Conservation (phyloP, 2,888 invertebrate genomes). For the Gari tellinella region DNA sequence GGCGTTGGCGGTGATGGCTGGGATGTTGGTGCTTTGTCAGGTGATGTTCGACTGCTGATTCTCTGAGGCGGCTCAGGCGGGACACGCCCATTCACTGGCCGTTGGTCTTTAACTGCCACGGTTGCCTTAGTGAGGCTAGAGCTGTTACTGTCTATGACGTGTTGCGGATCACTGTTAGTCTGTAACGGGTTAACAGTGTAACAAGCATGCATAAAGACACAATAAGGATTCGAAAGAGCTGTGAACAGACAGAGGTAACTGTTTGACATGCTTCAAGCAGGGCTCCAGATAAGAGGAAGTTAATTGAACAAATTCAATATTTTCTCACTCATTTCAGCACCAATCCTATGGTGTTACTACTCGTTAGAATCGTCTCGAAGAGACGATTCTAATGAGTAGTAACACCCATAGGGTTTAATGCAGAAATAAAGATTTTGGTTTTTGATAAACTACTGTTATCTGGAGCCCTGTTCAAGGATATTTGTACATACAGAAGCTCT, state of each 20-base stretch:
- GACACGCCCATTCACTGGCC: conserved; percentile 10
- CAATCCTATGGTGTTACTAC: too few relatives aligned
- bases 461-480: too few relatives aligned
- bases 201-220: conserved; percentile 2
- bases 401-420: too few relatives aligned
- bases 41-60: conserved; percentile 41
- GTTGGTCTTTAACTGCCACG: neutral
- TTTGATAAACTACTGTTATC: too few relatives aligned
- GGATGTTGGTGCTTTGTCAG: conserved; percentile 22
- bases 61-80: conserved; percentile 52
- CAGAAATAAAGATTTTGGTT: too few relatives aligned
- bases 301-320: too few relatives aligned
- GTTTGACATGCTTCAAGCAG: neutral
- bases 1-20: conserved; percentile 4
- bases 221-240: neutral
- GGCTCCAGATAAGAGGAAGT: too few relatives aligned
- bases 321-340: too few relatives aligned
- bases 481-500: too few relatives aligned
- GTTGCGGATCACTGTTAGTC: conserved; percentile 42
- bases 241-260: neutral
- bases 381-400: too few relatives aligned
- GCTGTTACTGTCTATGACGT: conserved; percentile 42
- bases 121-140: neutral
- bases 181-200: conserved; percentile 33
- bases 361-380: too few relatives aligned